Base-by-base conservation (phyloP, 2,888 invertebrate genomes). In the Punctoribates punctum region DNA sequence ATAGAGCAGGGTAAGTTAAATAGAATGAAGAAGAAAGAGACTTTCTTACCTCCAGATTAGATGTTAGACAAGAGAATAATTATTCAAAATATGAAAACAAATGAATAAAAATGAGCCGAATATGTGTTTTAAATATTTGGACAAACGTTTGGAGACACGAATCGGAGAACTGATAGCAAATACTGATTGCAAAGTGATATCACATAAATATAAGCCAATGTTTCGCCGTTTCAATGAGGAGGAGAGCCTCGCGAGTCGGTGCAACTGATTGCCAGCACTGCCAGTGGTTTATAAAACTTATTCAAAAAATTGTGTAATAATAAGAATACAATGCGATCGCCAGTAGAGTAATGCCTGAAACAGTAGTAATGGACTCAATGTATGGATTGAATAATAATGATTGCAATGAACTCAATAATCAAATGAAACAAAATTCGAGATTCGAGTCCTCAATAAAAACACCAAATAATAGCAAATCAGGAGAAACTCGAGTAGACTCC, bases 121-220 rank as follows among this genome's bases (percentile, higher is more conserved):
- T 8, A 34, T 34, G 8, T 34, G 34, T 6, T 34, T 34, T 6
- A 34, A 34, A 51, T 17, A 15, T 51, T 51, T 13, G n/a, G 15
- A 51, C n/a, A 51, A 17, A 51, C n/a, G 13, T 51, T 51, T 13
- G n/a, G 15, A 51, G 15, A 51, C 51, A 51, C 17, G 15, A 51
- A 17, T 51, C 4, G 51, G 15, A 17, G n/a, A 17, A 51, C 57
- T 57, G 57, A 57, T 8, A 23, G 20, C n/a, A 57, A 65, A 17
- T 65, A 65, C 5, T 65, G 34, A 65, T 17, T 57, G 9, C 25
- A n/a, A 17, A 60, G 23, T 34, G 65, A 65, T 27, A 65, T 65
- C n/a, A 65, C 29, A 65, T n/a, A 57, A 65, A 65, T 65, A n/a
- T 65, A 17, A 60, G 60, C 11, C 34, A 65, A 34, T 8, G 65